Percentiles rank a stretch among this genome's conserved stretches.
Evolutionary conservation across 2,113 vertebrate genomes (phyloP).

Genomic region (Tor tambroides): DNA sequence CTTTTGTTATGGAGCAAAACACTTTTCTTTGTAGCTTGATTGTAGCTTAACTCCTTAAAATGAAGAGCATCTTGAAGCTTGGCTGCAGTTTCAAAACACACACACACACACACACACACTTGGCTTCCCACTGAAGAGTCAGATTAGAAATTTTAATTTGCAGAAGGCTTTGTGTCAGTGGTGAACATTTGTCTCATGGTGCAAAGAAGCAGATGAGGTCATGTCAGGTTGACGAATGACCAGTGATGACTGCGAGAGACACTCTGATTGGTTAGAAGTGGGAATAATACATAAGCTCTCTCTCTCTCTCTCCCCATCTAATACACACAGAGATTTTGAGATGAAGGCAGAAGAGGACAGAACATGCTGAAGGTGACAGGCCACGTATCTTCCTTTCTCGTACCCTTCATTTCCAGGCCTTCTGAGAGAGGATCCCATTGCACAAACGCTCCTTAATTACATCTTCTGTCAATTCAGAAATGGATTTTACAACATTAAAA

Average conservation of each 20-base stretch:
- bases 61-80: constrained; percentile 5
- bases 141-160: constrained; percentile 51
- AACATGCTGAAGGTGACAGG: constrained; percentile 39
- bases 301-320: neutral
- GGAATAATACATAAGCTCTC: constrained; percentile 43
- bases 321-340: constrained; percentile 40
- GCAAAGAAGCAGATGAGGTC: constrained; percentile 23
- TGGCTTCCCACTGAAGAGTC: constrained; percentile 7
- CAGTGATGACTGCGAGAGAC: constrained; percentile 48
- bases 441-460: constrained; percentile 57
- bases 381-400: neutral
- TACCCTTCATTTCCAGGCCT: constrained; percentile 6
- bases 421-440: neutral
- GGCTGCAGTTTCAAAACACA: neutral
- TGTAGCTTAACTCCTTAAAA: neutral
- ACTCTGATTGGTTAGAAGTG: constrained; percentile 32
- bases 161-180: constrained; percentile 6
- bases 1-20: neutral
- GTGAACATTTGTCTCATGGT: constrained; percentile 34
- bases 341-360: constrained; percentile 23
- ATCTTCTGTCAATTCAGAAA: constrained; percentile 49
- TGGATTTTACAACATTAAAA: constrained; percentile 60
- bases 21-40: neutral
- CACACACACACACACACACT: constrained; percentile 6
- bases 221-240: constrained; percentile 44